A percentile compares a stretch with the other conserved stretches of the same genome.
Evolutionary conservation across 1,140 invertebrate genomes (phyloP).

Genomic region (Melanaphis sacchari): DNA sequence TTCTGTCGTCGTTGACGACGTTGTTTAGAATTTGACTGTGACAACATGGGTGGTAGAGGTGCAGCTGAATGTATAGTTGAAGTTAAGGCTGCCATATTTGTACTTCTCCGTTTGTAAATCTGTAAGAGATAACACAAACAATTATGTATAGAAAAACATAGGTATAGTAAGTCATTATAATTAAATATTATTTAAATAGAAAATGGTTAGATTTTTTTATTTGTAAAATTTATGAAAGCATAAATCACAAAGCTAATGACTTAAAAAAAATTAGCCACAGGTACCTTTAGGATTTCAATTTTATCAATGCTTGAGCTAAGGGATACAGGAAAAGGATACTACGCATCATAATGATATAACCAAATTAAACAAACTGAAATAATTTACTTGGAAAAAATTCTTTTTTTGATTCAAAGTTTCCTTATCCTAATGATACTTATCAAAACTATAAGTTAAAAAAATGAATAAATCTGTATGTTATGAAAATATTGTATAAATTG

Average conservation of each 20-base stretch:
- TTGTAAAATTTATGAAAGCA: neutral
- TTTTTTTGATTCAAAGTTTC: no score
- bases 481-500: no score
- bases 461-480: no score
- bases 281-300: neutral
- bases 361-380: no score
- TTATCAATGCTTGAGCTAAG: neutral
- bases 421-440: no score
- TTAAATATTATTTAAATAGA: neutral
- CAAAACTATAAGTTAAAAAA: no score
- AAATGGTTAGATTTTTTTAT: neutral
- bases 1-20: neutral
- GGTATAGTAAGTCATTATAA: no score
- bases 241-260: neutral
- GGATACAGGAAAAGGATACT: neutral
- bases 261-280: neutral
- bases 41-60: neutral
- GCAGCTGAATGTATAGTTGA: neutral
- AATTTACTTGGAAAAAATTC: no score
- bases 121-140: neutral
- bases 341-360: no score
- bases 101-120: neutral
- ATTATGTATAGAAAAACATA: neutral
- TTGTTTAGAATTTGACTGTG: neutral
- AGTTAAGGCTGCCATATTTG: neutral